Base-by-base conservation (phyloP, 1,140 invertebrate genomes). In the Rhagoletis zephyria region DNA sequence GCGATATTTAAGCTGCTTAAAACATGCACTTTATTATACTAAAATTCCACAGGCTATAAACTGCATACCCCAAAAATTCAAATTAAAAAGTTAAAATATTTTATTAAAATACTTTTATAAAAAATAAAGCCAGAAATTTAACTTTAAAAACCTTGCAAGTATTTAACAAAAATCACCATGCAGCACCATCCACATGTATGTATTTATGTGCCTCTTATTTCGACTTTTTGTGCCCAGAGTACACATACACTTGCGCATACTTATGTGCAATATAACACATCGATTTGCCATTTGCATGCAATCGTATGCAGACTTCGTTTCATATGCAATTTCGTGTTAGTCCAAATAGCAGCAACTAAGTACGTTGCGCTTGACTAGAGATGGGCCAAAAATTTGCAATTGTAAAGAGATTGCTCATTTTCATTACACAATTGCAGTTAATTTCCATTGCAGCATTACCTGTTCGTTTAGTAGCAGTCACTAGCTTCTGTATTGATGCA, bases 381-480 rank as follows among this genome's bases (percentile, higher is more conserved):
- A 4, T 67, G 64, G 64, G n/a, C 5, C n/a, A 30, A 67, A 67
- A 67, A 67, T 14, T 67, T 42, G 16, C 64, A 67, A 67, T 56
- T 56, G 51, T 10, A 56, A 56, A 56, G 30, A 2, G 64, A 67
- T 67, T 67, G 64, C 64, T 67, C 64, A 67, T 67, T 67, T 67
- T 10, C 64, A 67, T 67, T 67, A 67, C 30, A 67, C 64, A 67
- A 67, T 19, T 67, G 64, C 64, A 19, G 64, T 67, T 67, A 67
- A 30, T 67, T 67, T 30, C 64, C 64, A 67, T 67, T 4, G 61
- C 61, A 63, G 61, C 61, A 12, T 7, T 56, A 30, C 59, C 59
- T 63, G 10, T 63, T 63, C 61, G 61, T 63, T 6, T 5, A 10
- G 5, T 56, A 10, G 51, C 51, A 63, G 61, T 14, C 10, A 63